A percentile compares a stretch with the other conserved stretches of the same genome.
Conservation (phyloP, 1,140 invertebrate genomes). For the Sitophilus oryzae region DNA sequence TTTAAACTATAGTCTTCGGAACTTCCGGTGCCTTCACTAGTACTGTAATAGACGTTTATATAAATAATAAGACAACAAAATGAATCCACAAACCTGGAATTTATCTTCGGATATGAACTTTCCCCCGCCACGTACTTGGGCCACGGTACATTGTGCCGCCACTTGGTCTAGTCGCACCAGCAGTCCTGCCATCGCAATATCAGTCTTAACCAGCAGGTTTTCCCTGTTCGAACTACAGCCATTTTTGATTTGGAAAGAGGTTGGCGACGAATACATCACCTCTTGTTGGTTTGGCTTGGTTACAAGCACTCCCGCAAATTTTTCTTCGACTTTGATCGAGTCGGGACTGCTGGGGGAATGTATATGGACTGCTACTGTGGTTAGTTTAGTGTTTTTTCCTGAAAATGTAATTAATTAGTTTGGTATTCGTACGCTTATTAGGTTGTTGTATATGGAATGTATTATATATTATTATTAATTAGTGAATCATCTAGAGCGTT, state of each 20-base stretch:
- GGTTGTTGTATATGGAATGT: neutral
- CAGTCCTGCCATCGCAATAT: conserved; percentile 58
- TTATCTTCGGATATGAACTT: conserved; percentile 64
- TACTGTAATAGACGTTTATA: too few relatives aligned
- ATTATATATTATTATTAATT: too few relatives aligned
- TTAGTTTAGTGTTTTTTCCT: conserved; percentile 31
- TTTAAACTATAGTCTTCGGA: too few relatives aligned
- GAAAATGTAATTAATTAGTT: neutral
- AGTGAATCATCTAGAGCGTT: too few relatives aligned
- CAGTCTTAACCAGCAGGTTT: conserved; percentile 58
- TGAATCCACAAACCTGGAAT: conserved; percentile 53
- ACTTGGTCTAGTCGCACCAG: conserved; percentile 61
- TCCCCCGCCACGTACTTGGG: conserved; percentile 63
- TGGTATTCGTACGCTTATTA: neutral
- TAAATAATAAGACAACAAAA: conserved; percentile 11
- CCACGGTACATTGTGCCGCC: conserved; percentile 59
- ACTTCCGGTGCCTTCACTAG: too few relatives aligned
- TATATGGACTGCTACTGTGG: conserved; percentile 25
- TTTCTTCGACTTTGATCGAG: too few relatives aligned
- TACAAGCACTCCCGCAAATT: neutral
- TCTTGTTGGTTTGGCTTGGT: neutral
- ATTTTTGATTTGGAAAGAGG: conserved; percentile 22
- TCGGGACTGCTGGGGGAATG: conserved; percentile 23
- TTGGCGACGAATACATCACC: neutral
- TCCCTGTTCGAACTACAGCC: conserved; percentile 44